A percentile compares a stretch with the other conserved stretches of the same genome.
phyloP scores from a whole-genome alignment of 92 coral and sea anemone genomes.

The Galaxea fascicularis region DNA sequence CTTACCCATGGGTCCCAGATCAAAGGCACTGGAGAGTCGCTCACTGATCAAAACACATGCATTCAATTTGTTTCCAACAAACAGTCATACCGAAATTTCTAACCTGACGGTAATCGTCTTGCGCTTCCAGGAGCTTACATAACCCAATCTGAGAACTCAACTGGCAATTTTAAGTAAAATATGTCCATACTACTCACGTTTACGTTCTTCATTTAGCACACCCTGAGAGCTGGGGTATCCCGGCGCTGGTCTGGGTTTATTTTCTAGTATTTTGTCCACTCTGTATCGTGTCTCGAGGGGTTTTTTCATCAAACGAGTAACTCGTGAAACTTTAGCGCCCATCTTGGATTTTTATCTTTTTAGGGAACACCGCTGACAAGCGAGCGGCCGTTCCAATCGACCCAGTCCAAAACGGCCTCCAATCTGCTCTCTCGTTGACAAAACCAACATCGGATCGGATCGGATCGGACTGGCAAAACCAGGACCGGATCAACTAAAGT shows the following conservation, averaged over 20 bases:
- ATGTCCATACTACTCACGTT: constrained; percentile 48
- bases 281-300: constrained; percentile 80
- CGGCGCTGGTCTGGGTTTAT: constrained; percentile 87
- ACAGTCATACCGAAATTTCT: too few relatives aligned
- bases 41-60: too few relatives aligned
- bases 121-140: too few relatives aligned
- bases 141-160: neutral
- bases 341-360: constrained; percentile 61
- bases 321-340: constrained; percentile 84
- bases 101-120: too few relatives aligned
- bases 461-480: too few relatives aligned
- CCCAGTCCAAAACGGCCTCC: constrained; percentile 36
- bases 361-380: constrained; percentile 54
- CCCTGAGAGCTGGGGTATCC: constrained; percentile 82
- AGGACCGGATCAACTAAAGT: too few relatives aligned
- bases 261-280: constrained; percentile 83
- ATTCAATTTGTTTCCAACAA: too few relatives aligned
- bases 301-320: constrained; percentile 72
- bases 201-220: constrained; percentile 58
- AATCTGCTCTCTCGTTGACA: neutral
- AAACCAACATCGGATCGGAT: neutral
- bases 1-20: too few relatives aligned
- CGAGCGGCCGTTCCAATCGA: neutral
- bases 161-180: neutral
- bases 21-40: too few relatives aligned